A percentile compares a stretch with the other conserved stretches of the same genome.
These are phyloP conservation scores for Sphyrna mokarran DNA, from an alignment of 2,113 vertebrate genomes.

Conservation along the genomic window DNA sequence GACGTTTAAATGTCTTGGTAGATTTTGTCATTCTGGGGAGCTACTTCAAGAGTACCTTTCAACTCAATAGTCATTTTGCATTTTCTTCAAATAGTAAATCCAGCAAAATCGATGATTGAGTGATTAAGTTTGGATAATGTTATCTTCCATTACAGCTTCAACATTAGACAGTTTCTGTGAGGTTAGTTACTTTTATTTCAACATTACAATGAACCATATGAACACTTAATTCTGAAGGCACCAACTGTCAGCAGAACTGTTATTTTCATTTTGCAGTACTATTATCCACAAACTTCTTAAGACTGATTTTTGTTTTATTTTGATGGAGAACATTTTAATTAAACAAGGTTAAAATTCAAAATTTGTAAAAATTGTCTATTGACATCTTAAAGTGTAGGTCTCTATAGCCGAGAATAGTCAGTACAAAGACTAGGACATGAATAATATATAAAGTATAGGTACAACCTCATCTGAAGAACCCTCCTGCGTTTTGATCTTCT, in stretches of 20 bases:
- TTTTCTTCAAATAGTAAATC: neutral
- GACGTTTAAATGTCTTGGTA: neutral
- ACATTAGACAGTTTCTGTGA: neutral
- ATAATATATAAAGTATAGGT: neutral
- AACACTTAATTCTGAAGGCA: neutral
- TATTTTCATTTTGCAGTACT: neutral
- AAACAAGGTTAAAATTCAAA: neutral
- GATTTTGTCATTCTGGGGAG: neutral
- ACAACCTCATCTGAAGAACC: neutral
- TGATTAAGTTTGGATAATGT: conserved; percentile 4
- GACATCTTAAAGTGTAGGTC: neutral
- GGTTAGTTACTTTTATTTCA: neutral
- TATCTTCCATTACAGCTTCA: conserved; percentile 28
- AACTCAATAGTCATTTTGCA: neutral
- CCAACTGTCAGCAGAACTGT: neutral
- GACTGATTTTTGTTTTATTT: neutral
- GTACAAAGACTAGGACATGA: neutral
- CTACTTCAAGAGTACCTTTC: neutral
- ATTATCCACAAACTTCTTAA: neutral
- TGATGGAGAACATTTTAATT: conserved; percentile 8
- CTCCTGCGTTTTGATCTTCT: neutral
- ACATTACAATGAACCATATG: neutral
- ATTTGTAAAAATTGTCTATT: neutral
- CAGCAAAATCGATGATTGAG: neutral
- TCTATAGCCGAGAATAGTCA: neutral